A percentile compares a stretch with the other conserved stretches of the same genome.
phyloP scores from a whole-genome alignment of 2,113 vertebrate species.

The Archilochus colubris region DNA sequence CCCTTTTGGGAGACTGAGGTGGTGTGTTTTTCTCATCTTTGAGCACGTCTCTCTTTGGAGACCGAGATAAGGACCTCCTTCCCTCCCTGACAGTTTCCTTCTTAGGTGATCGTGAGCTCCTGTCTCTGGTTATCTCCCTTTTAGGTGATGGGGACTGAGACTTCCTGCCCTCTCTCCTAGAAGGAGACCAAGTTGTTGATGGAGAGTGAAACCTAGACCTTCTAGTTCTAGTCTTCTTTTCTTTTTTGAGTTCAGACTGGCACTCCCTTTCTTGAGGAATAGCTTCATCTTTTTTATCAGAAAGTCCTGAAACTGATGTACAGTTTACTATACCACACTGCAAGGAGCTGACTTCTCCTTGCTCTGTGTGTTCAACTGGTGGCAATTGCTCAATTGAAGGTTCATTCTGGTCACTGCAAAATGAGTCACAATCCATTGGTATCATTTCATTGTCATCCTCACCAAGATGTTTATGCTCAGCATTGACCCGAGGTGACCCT shows the following conservation, averaged over 20 bases:
- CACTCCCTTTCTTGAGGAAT: conserved; percentile 54
- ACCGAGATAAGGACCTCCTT: conserved; percentile 67
- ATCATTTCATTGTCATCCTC: conserved; percentile 86
- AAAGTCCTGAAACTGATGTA: neutral
- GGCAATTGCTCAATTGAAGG: conserved; percentile 62
- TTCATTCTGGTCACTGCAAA: conserved; percentile 82
- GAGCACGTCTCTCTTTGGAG: conserved; percentile 63
- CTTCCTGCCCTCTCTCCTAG: conserved; percentile 75
- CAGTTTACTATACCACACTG: neutral
- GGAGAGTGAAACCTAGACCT: conserved; percentile 95
- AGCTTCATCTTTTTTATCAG: conserved; percentile 60
- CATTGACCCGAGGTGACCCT: neutral
- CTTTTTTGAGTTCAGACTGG: conserved; percentile 60
- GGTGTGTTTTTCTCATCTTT: conserved; percentile 72
- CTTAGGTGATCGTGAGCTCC: conserved; percentile 75
- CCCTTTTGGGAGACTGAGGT: conserved; percentile 86
- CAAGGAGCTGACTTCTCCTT: conserved; percentile 5
- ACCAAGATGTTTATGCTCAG: conserved; percentile 64
- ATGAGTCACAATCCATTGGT: conserved; percentile 92
- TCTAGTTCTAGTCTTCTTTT: conserved; percentile 76
- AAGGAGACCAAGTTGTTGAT: conserved; percentile 92
- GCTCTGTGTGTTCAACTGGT: conserved; percentile 31
- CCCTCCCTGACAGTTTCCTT: conserved; percentile 60
- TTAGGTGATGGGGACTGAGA: conserved; percentile 79
- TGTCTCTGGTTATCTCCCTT: conserved; percentile 76